phyloP scores from a whole-genome alignment of 1,140 invertebrate genomes.

The Chrysopa pallens region DNA sequence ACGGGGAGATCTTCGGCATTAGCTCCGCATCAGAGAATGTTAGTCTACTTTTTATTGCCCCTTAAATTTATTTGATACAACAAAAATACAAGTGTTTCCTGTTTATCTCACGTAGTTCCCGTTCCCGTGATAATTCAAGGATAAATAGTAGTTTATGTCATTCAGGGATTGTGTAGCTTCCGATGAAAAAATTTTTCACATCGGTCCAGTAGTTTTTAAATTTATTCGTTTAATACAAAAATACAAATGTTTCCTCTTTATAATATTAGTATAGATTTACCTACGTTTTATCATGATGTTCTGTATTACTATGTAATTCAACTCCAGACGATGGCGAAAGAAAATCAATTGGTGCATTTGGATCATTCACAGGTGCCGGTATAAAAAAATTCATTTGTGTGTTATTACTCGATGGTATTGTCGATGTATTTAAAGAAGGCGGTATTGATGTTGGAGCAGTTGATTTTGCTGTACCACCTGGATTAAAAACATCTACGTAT shows the following conservation, averaged over 20 bases:
- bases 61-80: no score
- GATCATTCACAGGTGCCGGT: constrained; percentile 32
- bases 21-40: no score
- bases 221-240: no score
- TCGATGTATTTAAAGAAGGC: constrained; percentile 3
- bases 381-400: constrained; percentile 30
- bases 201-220: no score
- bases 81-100: no score
- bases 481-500: constrained; percentile 77
- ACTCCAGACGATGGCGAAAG: constrained; percentile 24
- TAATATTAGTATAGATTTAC: no score
- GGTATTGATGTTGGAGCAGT: not conserved
- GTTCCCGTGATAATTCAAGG: no score
- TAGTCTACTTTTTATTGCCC: no score
- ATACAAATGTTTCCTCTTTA: no score
- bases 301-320: constrained; percentile 7
- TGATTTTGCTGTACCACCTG: constrained; percentile 29
- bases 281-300: constrained; percentile 15
- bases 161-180: not conserved
- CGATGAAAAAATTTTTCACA: not conserved
- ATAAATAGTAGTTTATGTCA: constrained; percentile 2
- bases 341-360: constrained; percentile 34
- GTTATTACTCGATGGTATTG: constrained; percentile 14
- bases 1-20: no score
- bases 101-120: no score